Base-by-base conservation (phyloP, 2,888 invertebrate genomes). In the Syritta pipiens region DNA sequence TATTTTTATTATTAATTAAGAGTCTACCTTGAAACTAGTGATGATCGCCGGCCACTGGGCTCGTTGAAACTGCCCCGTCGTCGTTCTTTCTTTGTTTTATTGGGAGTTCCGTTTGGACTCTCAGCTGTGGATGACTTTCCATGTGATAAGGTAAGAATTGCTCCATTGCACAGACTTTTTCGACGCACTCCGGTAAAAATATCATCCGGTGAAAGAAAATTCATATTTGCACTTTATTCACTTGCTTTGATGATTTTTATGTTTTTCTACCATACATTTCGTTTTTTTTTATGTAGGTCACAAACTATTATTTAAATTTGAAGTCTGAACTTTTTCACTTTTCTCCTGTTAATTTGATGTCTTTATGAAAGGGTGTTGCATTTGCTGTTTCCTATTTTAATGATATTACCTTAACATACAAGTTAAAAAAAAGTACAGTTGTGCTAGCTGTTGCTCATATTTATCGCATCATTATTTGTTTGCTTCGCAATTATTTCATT, bases 1-100 rank as follows among this genome's bases (percentile, higher is more conserved):
- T 32, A n/a, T n/a, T n/a, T n/a, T n/a, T 26, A 55, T 28, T 28
- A 2, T 9, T 20, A 59, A 10, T 9, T 14, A 10, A 59, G n/a
- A 10, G 17, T 55, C 19, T 88, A 90, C 90, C 90, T 90, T 83
- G 89, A 86, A 49, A 90, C 89, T 67, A 90, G 84, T 55, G 90
- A 90, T 6, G 89, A 87, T 65, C 90, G 85, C 20, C 90, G 85
- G 71, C 86, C 89, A 68, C 76, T 83, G 17, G 84, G 76, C 42
- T 87, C 87, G 84, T 86, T 87, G 62, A 86, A 86, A 82, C 87
- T 88, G 51, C 87, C 87, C 12, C 87, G 84, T 53, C 87, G 84
- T 1, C 86, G 82, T 51, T 86, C 86, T 76, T 87, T 86, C 74
- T 86, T 87, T 12, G 83, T 83, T 83, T 86, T 86, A 65, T 82